These are phyloP conservation scores for Cercocebus atys DNA, from an alignment of 2,113 vertebrate genomes.

Conservation along the genomic window DNA sequence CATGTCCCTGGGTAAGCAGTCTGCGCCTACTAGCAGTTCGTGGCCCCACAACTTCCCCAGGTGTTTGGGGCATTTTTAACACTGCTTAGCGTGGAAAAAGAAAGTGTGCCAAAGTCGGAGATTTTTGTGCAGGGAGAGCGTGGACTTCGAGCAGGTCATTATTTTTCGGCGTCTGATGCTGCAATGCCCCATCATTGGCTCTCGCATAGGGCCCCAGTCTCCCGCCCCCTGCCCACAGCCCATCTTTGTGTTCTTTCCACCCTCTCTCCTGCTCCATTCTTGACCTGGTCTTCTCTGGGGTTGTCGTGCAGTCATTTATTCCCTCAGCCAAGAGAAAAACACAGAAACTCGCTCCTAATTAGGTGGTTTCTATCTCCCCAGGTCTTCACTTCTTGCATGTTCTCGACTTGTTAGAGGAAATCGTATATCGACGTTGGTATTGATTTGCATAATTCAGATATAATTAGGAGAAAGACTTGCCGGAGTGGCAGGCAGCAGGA, in stretches of 20 bases:
- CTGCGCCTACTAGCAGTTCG: too few relatives aligned
- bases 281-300: not conserved
- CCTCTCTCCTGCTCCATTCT: not conserved
- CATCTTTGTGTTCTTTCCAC: accelerated
- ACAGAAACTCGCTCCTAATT: not conserved
- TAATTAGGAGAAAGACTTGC: slow-evolving; percentile 56
- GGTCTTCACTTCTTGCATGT: not conserved
- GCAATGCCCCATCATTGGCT: accelerated
- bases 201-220: not conserved
- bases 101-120: not conserved
- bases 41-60: not conserved
- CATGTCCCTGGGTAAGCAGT: not conserved
- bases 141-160: too few relatives aligned
- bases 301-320: not conserved
- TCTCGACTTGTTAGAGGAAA: slow-evolving; percentile 67
- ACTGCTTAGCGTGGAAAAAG: not conserved
- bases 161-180: accelerated
- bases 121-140: too few relatives aligned
- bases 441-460: slow-evolving; percentile 74
- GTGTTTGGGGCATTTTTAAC: not conserved
- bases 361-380: not conserved
- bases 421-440: not conserved
- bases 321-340: not conserved
- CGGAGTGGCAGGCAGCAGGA: not conserved
- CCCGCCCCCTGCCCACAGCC: not conserved